These are phyloP conservation scores for Neogale vison DNA, from an alignment of 2,113 vertebrate species.

Conservation along the genomic window DNA sequence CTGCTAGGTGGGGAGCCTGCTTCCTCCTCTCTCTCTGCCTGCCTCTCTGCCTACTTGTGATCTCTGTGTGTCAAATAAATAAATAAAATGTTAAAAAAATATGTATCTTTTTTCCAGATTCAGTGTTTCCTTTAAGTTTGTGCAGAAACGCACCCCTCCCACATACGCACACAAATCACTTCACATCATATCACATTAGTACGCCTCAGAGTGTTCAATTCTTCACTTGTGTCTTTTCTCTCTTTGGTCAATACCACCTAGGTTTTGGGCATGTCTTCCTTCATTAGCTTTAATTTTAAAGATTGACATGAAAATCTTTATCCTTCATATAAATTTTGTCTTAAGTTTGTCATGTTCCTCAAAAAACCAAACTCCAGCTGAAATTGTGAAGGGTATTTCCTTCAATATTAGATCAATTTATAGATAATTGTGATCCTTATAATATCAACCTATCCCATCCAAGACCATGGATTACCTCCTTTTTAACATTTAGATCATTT, in stretches of 20 bases:
- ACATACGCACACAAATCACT: not conserved
- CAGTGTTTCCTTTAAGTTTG: not conserved
- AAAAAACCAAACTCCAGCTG: not conserved
- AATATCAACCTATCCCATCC: not conserved
- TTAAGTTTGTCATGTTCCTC: not conserved
- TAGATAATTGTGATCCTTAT: not conserved
- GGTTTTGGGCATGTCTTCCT: not conserved
- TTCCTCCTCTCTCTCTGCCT: too few species aligned
- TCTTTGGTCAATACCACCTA: not conserved
- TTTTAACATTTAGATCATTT: not conserved
- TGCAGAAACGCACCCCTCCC: too few species aligned
- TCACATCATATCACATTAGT: not conserved
- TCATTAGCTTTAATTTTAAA: not conserved
- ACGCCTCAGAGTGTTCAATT: not conserved
- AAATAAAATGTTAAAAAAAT: too few species aligned
- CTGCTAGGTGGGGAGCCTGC: too few species aligned
- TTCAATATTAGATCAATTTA: slow-evolving; percentile 10
- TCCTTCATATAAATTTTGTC: not conserved
- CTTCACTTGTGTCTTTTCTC: not conserved
- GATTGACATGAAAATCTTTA: not conserved
- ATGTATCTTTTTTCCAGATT: not conserved
- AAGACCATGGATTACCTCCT: not conserved
- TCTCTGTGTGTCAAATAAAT: too few species aligned
- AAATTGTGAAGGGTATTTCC: not conserved
- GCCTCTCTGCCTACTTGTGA: too few species aligned